Evolutionary conservation across 2,797 vertebrate species (phyloP).

Genomic region (Apogon talboti): DNA sequence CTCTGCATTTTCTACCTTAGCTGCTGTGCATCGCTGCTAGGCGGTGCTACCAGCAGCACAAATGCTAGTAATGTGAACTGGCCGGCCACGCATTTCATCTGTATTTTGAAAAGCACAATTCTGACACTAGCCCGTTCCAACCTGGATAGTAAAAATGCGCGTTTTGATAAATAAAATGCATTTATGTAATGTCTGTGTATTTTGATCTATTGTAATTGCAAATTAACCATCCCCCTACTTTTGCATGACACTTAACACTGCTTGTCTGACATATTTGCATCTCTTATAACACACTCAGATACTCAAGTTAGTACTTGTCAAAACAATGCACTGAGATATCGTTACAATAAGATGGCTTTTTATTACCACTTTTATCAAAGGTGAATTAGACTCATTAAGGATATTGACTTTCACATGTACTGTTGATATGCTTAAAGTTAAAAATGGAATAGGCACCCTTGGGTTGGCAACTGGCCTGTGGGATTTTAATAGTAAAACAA

Average conservation of each 20-base stretch:
- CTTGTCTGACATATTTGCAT: slow-evolving; percentile 49
- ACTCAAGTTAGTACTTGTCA: slow-evolving; percentile 7
- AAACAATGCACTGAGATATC: neutral
- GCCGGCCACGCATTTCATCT: slow-evolving; percentile 57
- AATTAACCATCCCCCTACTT: slow-evolving; percentile 40
- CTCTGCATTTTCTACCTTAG: slow-evolving; percentile 56
- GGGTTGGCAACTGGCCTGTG: slow-evolving; percentile 9
- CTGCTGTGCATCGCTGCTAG: slow-evolving; percentile 56
- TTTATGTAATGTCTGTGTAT: neutral
- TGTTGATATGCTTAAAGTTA: neutral
- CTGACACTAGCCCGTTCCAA: slow-evolving; percentile 2
- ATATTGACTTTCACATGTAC: slow-evolving; percentile 18
- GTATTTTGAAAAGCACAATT: slow-evolving; percentile 31
- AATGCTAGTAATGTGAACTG: slow-evolving; percentile 65
- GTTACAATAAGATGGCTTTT: neutral
- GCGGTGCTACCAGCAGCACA: slow-evolving; percentile 59
- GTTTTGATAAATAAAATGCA: neutral
- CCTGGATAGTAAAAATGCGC: neutral
- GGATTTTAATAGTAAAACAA: slow-evolving; percentile 15
- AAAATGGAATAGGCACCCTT: slow-evolving; percentile 5
- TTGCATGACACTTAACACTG: slow-evolving; percentile 37
- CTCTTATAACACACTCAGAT: slow-evolving; percentile 16
- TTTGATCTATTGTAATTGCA: slow-evolving; percentile 26
- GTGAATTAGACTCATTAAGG: neutral
- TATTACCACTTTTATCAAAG: neutral